Base-by-base conservation (phyloP, 2,113 vertebrate genomes). In the Rhodinocichla rosea region DNA sequence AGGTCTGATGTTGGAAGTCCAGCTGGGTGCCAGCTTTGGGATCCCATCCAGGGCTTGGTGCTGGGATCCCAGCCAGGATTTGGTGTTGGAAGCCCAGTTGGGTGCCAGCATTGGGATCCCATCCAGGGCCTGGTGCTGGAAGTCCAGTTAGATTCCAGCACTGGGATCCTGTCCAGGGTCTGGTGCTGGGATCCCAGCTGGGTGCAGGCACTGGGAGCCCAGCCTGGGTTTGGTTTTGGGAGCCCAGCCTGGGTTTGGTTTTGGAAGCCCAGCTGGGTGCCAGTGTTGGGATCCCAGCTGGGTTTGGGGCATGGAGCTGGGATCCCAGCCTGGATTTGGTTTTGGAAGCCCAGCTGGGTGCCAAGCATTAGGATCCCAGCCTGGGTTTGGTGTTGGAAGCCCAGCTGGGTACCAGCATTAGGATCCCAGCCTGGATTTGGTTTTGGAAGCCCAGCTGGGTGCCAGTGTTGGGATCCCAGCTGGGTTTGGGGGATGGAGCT, bases 91-190 rank as follows among this genome's bases (percentile, higher is more conserved):
- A 30, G 26, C 3, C 27, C 15, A 52, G 50, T 11, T 53, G 50
- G 3, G 27, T 18, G 7, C 60, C 37, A 62, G 5, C 11, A n/a
- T 2, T 33, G 7, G 20, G 20, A 56, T 56, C 13, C 53, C 35
- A 39, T 16, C 9, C 5, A 1, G 3, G 12, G 12, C 3, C 0
- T 56, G 55, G 55, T 56, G 33, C 15, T 56, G 55, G 13, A 23
- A 56, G 12, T 1, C 53, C 30, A 55, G 53, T 30, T 32, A 11
- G 28, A 7, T 19, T 9, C 30, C 30, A 33, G 19, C 7, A 9
- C 12, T 55, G 30, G 53, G 19, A 55, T 55, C 53, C 32, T 13
- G 12, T 9, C 30, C 32, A 15, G 56, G 33, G 33, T 59, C 7
- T 59, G 56, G 15, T 35, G 56, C 15, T 56, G 55, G 21, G 13